A percentile compares a stretch with the other conserved stretches of the same genome.
phyloP scores from a whole-genome alignment of 2,888 invertebrate species.

The Apodemia duryi region DNA sequence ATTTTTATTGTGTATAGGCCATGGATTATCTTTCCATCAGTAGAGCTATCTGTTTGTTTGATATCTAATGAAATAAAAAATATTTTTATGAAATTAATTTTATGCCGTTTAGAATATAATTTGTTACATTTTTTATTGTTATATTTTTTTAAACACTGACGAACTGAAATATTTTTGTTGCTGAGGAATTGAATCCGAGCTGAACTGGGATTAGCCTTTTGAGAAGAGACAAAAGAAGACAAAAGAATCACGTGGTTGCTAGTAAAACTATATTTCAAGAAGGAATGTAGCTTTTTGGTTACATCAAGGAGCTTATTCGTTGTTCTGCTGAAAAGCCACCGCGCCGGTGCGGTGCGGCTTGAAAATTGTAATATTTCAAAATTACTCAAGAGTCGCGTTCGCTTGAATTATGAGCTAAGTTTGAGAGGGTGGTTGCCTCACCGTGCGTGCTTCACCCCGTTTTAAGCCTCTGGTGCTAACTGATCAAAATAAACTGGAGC shows the following conservation, averaged over 20 bases:
- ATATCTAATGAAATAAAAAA: too few relatives aligned
- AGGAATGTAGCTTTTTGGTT: constrained; percentile 15
- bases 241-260: background rate
- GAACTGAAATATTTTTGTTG: too few relatives aligned
- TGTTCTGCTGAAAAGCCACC: constrained; percentile 40
- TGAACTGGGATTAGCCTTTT: too few relatives aligned
- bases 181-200: too few relatives aligned
- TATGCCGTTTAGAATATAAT: too few relatives aligned
- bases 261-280: background rate
- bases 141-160: too few relatives aligned
- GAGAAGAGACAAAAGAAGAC: background rate
- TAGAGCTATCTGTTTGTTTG: too few relatives aligned
- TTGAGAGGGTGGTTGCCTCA: constrained; percentile 51
- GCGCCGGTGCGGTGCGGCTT: constrained; percentile 50
- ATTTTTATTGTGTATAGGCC: too few relatives aligned
- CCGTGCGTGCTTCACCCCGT: constrained; percentile 65
- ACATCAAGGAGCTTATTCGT: constrained; percentile 30
- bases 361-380: constrained; percentile 80
- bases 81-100: too few relatives aligned
- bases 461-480: constrained; percentile 71
- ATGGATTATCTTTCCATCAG: too few relatives aligned
- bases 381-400: constrained; percentile 79
- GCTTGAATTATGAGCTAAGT: constrained; percentile 77
- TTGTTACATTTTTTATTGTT: too few relatives aligned
- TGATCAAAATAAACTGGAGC: constrained; percentile 70